phyloP scores from a whole-genome alignment of 2,797 vertebrate genomes.

The Scarus forsteni region DNA sequence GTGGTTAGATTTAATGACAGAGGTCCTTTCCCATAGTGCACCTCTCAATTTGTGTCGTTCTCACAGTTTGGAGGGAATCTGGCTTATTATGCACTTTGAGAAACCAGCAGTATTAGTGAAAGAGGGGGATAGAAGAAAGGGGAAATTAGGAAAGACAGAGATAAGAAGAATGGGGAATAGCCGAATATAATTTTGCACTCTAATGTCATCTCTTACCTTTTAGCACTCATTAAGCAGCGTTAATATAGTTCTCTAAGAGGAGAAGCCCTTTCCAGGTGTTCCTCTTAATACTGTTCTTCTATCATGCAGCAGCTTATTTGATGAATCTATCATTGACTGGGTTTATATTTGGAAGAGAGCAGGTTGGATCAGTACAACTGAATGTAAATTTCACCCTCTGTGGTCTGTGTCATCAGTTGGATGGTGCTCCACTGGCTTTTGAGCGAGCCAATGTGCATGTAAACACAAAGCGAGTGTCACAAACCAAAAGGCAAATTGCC shows the following conservation, averaged over 20 bases:
- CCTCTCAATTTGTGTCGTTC: constrained; percentile 35
- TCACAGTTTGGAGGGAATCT: constrained; percentile 31
- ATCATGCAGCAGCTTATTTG: neutral
- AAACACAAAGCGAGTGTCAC: constrained; percentile 63
- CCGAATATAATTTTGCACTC: constrained; percentile 7
- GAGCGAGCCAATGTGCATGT: constrained; percentile 41
- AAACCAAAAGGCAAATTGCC: constrained; percentile 44
- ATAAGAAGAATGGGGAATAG: neutral
- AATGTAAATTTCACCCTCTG: constrained; percentile 7
- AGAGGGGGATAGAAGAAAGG: constrained; percentile 11
- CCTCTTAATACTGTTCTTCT: constrained; percentile 14
- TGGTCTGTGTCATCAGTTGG: constrained; percentile 3
- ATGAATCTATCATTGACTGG: constrained; percentile 1
- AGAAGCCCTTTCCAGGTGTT: constrained; percentile 8
- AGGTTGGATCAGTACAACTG: constrained; percentile 7
- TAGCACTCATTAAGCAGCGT: constrained; percentile 17
- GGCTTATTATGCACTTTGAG: constrained; percentile 39
- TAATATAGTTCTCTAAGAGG: constrained; percentile 4
- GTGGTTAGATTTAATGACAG: constrained; percentile 36
- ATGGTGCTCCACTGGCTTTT: neutral
- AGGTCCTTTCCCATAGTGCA: constrained; percentile 32
- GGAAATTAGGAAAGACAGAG: constrained; percentile 51
- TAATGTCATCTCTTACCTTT: constrained; percentile 22
- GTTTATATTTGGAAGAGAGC: neutral
- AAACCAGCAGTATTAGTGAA: constrained; percentile 5